Evolutionary conservation across 2,113 vertebrate species (phyloP).

Genomic region (Diphyllodes magnificus): DNA sequence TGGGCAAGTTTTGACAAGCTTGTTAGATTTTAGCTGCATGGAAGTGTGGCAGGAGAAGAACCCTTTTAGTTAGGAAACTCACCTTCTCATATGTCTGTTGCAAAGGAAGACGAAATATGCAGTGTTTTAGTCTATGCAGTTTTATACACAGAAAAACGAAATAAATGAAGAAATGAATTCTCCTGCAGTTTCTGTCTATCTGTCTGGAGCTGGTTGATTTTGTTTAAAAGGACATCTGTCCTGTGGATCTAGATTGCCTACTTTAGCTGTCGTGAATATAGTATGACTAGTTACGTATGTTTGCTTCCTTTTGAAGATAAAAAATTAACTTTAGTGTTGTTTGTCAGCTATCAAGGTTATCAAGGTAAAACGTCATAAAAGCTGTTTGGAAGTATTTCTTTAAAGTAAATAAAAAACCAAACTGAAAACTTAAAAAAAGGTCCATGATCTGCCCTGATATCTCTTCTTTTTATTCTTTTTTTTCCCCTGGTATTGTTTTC

Average conservation of each 20-base stretch:
- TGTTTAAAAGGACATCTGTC: not conserved
- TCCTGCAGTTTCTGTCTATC: not conserved
- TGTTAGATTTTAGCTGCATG: not conserved
- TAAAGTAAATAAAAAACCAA: not conserved
- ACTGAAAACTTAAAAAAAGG: not conserved
- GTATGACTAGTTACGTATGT: not conserved
- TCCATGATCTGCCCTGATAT: not conserved
- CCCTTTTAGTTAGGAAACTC: not conserved
- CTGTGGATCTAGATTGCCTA: not conserved
- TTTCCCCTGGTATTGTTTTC: not conserved
- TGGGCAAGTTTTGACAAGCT: not conserved
- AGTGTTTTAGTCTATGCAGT: not conserved
- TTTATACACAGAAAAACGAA: not conserved
- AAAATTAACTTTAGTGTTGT: not conserved
- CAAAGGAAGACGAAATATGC: not conserved
- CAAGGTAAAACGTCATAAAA: not conserved
- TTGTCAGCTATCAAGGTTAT: not conserved
- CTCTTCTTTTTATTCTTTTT: not conserved
- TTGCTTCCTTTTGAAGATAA: not conserved
- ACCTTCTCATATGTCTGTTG: not conserved
- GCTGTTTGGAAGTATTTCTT: not conserved
- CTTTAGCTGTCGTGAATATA: not conserved
- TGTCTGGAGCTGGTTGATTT: not conserved
- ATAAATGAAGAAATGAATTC: not conserved
- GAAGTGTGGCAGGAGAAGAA: not conserved